Conservation (phyloP, 1,140 invertebrate genomes). For the Arion vulgaris region DNA sequence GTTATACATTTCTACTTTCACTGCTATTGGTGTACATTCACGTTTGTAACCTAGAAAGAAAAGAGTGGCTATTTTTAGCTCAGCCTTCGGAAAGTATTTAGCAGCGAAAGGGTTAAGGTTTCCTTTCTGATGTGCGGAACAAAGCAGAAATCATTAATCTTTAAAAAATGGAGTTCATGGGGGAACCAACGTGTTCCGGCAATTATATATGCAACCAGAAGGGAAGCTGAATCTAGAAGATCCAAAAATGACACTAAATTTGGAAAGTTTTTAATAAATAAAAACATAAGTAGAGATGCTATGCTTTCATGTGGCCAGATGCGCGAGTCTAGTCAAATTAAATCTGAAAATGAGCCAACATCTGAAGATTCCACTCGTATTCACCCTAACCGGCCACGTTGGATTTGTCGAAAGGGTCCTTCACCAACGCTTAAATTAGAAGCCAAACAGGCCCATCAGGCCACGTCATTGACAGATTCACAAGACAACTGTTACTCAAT, state of each 20-base stretch:
- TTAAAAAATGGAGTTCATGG: not conserved
- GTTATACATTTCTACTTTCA: too few species aligned
- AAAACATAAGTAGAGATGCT: not conserved
- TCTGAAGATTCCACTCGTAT: not conserved
- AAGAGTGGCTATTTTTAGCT: too few species aligned
- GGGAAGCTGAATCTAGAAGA: not conserved
- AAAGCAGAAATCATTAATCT: not conserved
- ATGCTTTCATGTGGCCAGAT: not conserved
- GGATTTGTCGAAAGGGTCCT: not conserved
- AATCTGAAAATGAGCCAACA: not conserved
- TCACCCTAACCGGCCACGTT: not conserved
- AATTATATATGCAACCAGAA: not conserved
- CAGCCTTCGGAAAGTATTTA: too few species aligned
- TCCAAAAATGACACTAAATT: not conserved
- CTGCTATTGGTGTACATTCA: too few species aligned
- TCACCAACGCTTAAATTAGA: not conserved
- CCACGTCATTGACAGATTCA: too few species aligned
- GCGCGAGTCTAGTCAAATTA: not conserved
- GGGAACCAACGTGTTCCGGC: not conserved
- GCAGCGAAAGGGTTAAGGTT: too few species aligned
- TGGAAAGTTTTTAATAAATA: not conserved
- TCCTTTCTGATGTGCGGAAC: not conserved
- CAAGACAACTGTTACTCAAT: not conserved
- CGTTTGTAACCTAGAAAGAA: too few species aligned
- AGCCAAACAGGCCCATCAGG: not conserved